These are phyloP conservation scores for Neosalanx taihuensis DNA, from an alignment of 2,797 vertebrate genomes.

Conservation along the genomic window DNA sequence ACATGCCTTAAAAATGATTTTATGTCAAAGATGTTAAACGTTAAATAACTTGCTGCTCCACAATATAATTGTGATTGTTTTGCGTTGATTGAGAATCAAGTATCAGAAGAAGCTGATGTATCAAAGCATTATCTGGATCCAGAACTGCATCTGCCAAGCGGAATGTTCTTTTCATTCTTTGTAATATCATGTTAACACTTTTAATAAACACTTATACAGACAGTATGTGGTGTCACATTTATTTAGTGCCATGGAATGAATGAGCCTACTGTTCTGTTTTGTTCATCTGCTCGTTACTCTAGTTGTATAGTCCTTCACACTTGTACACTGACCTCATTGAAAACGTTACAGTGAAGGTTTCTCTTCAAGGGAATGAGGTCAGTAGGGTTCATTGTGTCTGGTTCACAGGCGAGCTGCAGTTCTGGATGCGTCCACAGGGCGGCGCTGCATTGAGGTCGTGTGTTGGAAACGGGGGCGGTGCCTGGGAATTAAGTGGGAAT, in stretches of 20 bases:
- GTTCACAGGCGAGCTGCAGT: neutral
- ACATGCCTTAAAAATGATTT: slow-evolving; percentile 11
- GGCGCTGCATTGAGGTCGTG: slow-evolving; percentile 43
- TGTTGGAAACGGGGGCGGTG: slow-evolving; percentile 52
- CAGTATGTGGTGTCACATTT: neutral
- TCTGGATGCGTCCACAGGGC: slow-evolving; percentile 30
- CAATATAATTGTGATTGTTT: slow-evolving; percentile 9
- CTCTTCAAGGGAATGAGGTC: neutral
- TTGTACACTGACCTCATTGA: neutral
- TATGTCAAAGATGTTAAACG: slow-evolving; percentile 15
- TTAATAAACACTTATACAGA: slow-evolving; percentile 8
- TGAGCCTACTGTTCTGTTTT: neutral
- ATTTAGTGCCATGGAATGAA: neutral
- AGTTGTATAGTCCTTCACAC: neutral
- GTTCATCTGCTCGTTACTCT: neutral
- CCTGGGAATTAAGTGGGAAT: slow-evolving; percentile 65
- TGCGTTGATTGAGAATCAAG: neutral
- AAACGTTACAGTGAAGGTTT: neutral
- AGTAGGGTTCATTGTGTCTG: neutral
- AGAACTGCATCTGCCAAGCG: neutral
- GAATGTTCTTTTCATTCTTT: neutral
- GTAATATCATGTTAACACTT: neutral
- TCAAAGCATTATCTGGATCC: slow-evolving; percentile 1
- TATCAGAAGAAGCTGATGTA: neutral
- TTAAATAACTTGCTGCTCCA: neutral